A percentile compares a stretch with the other conserved stretches of the same genome.
Conservation (phyloP, 2,888 invertebrate species). For the Ophion ellenae region DNA sequence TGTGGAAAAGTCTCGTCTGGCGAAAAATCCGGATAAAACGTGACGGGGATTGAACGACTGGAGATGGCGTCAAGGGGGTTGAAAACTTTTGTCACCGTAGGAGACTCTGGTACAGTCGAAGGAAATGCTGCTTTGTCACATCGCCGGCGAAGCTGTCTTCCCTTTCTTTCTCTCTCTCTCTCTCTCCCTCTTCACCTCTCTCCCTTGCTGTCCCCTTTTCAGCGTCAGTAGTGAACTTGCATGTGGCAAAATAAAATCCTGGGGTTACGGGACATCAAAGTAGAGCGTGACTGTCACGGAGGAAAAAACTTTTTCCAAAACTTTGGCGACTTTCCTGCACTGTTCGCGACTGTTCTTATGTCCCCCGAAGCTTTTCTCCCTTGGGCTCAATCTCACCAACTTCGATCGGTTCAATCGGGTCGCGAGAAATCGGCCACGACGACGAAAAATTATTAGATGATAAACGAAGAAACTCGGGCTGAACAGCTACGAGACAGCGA, state of each 20-base stretch:
- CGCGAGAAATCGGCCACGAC: neutral
- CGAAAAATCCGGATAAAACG: conserved; percentile 57
- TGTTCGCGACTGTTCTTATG: conserved; percentile 2
- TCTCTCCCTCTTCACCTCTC: neutral
- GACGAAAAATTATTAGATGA: neutral
- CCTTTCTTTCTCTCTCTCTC: neutral
- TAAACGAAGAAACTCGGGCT: neutral
- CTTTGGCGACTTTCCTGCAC: conserved; percentile 42
- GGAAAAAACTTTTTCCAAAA: conserved; percentile 54
- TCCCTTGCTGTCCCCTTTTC: conserved; percentile 11
- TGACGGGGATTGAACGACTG: conserved; percentile 44
- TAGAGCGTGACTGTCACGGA: conserved; percentile 51
- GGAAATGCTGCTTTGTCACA: conserved; percentile 52
- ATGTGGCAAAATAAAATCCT: conserved; percentile 53
- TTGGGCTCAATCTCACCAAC: conserved; percentile 23
- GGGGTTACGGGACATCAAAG: conserved; percentile 43
- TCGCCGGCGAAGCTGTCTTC: conserved; percentile 4
- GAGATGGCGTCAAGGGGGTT: conserved; percentile 46
- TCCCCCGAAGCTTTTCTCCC: neutral
- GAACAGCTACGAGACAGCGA: neutral
- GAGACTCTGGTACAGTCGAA: conserved; percentile 53
- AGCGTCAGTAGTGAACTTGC: conserved; percentile 25
- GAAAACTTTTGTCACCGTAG: conserved; percentile 63
- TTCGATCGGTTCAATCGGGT: neutral
- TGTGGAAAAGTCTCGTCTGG: conserved; percentile 36